Evolutionary conservation across 2,888 invertebrate species (phyloP), one percentile per base, ranked within the genome.

Genomic region (Chloroclystis v-ata): DNA sequence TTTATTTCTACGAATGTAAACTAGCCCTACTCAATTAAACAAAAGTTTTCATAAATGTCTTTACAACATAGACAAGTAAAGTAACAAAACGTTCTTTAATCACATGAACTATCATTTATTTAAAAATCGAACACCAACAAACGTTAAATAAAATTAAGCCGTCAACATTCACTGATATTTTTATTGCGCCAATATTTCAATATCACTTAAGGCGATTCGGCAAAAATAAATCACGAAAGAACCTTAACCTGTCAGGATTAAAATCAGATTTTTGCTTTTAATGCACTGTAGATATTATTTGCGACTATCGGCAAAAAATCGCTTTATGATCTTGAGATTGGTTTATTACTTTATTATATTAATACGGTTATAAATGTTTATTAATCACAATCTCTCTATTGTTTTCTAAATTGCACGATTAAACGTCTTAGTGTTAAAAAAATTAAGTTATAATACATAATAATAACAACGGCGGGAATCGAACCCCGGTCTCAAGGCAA

Each of bases 181-280:
- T 70, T 73, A 72, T 72, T 65, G 63, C 54, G 45, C 61, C 65
- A 67, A 71, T 73, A 69, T 60, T 63, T 63, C 32, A 42, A 54
- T 49, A 54, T 48, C 47, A 55, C 43, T 57, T 54, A 44, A 52
- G 48, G 48, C 39, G 37, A 25, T 35, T 42, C 41, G 33, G 46
- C 51, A 52, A 48, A 54, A 47, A 47, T 53, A 47, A 51, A 51
- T 46, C 52, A 46, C 33, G 44, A 48, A 43, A 32, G 37, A 56
- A 44, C 47, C 52, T 24, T 5, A 43, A 49, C 39, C 47, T 56
- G 59, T 52, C 56, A 53, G 54, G 56, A 51, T 52, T 54, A 54
- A 47, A 47, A 30, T 46, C 14, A n/a, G 30, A 29, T 35, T 39
- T 28, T 50, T 40, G 46, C 42, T 46, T 44, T 41, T 32, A 49